Conservation (phyloP, 2,797 vertebrate species). For the Brachymystax lenok region DNA sequence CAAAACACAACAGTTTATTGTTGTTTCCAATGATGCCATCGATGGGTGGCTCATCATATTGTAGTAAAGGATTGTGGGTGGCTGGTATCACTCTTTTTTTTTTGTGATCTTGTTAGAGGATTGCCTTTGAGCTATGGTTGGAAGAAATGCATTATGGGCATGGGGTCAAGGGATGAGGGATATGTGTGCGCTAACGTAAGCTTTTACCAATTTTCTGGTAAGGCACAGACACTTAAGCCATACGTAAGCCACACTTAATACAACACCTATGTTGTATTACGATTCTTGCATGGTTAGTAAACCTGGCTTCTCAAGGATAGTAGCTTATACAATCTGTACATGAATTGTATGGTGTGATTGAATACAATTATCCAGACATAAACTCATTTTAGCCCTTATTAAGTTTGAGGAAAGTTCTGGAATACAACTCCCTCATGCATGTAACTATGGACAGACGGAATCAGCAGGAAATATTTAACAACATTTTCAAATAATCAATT, state of each 20-base stretch:
- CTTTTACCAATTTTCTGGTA: not conserved
- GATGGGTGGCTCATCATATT: slow-evolving; percentile 2
- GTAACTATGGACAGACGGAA: not conserved
- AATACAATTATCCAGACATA: not conserved
- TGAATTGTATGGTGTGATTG: not conserved
- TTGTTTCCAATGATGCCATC: slow-evolving; percentile 14
- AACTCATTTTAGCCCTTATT: not conserved
- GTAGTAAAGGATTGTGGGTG: slow-evolving; percentile 1
- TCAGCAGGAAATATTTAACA: not conserved
- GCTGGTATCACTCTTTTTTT: not conserved
- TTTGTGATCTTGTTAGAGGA: not conserved
- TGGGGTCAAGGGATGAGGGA: not conserved
- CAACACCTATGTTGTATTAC: not conserved
- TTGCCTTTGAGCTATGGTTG: not conserved
- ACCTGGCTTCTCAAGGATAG: not conserved
- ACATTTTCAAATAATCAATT: not conserved
- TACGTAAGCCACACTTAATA: not conserved
- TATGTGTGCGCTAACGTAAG: not conserved
- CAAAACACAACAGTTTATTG: slow-evolving; percentile 19
- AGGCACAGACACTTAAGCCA: not conserved
- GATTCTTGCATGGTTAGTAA: not conserved
- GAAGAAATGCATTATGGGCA: not conserved
- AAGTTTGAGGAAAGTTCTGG: not conserved
- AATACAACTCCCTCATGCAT: not conserved
- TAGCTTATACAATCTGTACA: not conserved